Conservation (phyloP, 2,113 vertebrate genomes). For the Sylvietta virens region DNA sequence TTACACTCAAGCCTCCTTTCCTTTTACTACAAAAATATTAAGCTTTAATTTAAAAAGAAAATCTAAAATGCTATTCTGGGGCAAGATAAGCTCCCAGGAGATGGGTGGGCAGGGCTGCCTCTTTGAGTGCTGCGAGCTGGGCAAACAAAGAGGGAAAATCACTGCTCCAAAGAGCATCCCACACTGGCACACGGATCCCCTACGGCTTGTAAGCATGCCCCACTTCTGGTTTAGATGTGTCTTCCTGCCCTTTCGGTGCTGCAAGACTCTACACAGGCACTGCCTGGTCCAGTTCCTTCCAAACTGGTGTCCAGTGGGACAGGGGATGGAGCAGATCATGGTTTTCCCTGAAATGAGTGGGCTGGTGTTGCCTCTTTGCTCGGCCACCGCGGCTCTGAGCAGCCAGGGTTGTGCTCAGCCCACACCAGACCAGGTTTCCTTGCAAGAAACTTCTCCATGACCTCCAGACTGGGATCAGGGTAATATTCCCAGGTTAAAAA, state of each 20-base stretch:
- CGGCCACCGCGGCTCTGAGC: neutral
- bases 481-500: neutral
- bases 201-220: rapidly evolving
- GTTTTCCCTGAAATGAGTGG: rapidly evolving
- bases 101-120: neutral
- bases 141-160: slow-evolving; percentile 5
- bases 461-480: neutral
- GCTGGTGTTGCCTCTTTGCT: neutral
- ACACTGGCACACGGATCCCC: neutral
- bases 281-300: neutral
- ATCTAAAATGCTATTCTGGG: neutral
- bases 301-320: neutral
- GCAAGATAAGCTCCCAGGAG: neutral
- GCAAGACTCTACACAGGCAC: neutral
- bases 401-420: neutral
- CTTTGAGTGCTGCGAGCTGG: neutral
- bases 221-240: neutral
- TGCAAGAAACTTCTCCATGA: neutral
- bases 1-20: neutral
- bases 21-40: neutral
- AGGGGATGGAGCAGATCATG: neutral
- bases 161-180: neutral
- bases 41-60: neutral
- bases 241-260: neutral
- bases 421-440: neutral